Base-by-base conservation (phyloP, 2,888 invertebrate species). In the Helobdella robusta region DNA sequence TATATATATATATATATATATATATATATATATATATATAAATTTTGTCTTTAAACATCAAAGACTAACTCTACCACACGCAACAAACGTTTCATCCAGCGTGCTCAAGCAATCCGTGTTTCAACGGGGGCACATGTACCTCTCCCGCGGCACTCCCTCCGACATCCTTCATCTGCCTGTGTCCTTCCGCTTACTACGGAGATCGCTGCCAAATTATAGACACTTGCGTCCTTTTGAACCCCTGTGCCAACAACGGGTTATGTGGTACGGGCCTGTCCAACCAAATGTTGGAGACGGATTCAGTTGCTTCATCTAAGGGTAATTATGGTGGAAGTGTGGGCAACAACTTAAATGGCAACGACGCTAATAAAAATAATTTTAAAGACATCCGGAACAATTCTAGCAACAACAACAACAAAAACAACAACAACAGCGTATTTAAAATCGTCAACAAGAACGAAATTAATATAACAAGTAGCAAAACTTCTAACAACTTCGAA, bases 81-180 rank as follows among this genome's bases (percentile, higher is more conserved):
- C 8, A 11, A 30, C 8, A 25, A n/a, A 30, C 32, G 25, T 56
- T 20, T 25, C n/a, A n/a, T 25, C n/a, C 44, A 62, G 62, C 50
- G 30, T 62, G 62, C 34, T 30, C 44, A 8, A 48, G 34, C 32
- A 25, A 50, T 32, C 62, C 62, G 4, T 62, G 62, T 50, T 34
- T 40, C 15, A 2, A 46, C 35, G 62, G 62, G 5, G 62, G 62
- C 15, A 25, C 50, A 18, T 62, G 62, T 32, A 28, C 30, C 6
- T 30, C 18, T 8, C n/a, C 56, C 28, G 32, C 28, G 1, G 56
- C 28, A 5, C 6, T n/a, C 6, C n/a, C 56, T n/a, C n/a, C 28
- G 1, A 32, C 28, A 5, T 6, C 32, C 11, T 56, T 56, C 54
- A 15, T 32, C 35, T 75, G 75, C 66, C 28, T 61, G 32, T 74